These are phyloP conservation scores for Pterostichus niger DNA, from an alignment of 2,888 invertebrate species.

Conservation along the genomic window DNA sequence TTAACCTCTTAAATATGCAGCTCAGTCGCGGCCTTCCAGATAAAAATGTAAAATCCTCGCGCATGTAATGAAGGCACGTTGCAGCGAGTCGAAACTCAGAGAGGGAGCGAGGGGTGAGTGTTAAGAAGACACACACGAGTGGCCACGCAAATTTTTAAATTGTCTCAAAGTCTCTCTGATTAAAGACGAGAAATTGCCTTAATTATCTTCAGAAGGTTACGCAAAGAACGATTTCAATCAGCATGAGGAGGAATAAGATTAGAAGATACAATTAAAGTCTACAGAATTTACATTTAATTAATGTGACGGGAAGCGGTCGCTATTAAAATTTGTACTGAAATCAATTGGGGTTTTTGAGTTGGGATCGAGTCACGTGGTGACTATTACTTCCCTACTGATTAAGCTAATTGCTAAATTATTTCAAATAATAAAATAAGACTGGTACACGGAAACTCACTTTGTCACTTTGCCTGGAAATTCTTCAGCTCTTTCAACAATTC, in stretches of 20 bases:
- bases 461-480: not conserved
- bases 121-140: slow-evolving; percentile 64
- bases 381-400: slow-evolving; percentile 23
- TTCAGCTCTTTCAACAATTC: too few species aligned
- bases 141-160: slow-evolving; percentile 66
- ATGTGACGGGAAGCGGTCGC: slow-evolving; percentile 53
- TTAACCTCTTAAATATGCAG: slow-evolving; percentile 55
- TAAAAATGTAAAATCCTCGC: slow-evolving; percentile 45
- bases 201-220: slow-evolving; percentile 64
- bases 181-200: slow-evolving; percentile 66
- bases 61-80: slow-evolving; percentile 43
- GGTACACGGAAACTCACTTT: not conserved
- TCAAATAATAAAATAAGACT: slow-evolving; percentile 20
- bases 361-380: slow-evolving; percentile 19
- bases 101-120: not conserved
- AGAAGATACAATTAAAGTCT: slow-evolving; percentile 66
- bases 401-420: slow-evolving; percentile 13
- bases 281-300: slow-evolving; percentile 67
- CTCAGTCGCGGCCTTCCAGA: slow-evolving; percentile 10
- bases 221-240: slow-evolving; percentile 66
- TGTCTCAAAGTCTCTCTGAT: slow-evolving; percentile 64
- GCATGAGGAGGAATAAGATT: slow-evolving; percentile 65
- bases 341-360: slow-evolving; percentile 46
- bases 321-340: slow-evolving; percentile 56
- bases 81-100: slow-evolving; percentile 3